Conservation (phyloP, 2,113 vertebrate genomes). For the Corvus moneduloides region DNA sequence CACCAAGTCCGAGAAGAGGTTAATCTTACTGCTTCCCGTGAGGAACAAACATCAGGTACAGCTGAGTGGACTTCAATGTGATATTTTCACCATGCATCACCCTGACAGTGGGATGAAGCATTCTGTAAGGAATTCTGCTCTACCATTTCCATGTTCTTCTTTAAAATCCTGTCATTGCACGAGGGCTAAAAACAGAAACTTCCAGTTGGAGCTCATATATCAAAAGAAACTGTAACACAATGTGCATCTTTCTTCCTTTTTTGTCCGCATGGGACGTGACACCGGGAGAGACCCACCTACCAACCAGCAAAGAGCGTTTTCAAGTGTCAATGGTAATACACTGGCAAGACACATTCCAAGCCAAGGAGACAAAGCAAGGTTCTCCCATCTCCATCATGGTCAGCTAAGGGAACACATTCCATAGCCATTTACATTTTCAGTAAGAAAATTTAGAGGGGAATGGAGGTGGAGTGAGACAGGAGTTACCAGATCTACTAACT, state of each 20-base stretch:
- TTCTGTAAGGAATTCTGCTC: constrained; percentile 42
- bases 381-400: neutral
- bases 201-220: neutral
- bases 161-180: constrained; percentile 3
- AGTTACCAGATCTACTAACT: constrained; percentile 20
- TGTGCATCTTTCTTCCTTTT: neutral
- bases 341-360: neutral
- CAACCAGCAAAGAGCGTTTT: neutral
- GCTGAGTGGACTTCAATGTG: constrained; percentile 25
- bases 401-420: neutral
- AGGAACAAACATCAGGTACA: constrained; percentile 8
- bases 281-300: neutral
- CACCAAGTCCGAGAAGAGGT: constrained; percentile 32
- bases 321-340: neutral
- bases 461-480: neutral
- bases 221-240: constrained; percentile 15
- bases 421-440: neutral
- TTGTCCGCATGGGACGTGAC: neutral
- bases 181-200: constrained; percentile 5
- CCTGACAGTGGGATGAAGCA: constrained; percentile 10
- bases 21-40: constrained; percentile 12
- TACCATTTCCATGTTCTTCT: constrained; percentile 18
- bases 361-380: neutral
- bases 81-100: neutral
- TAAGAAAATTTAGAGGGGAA: neutral